Evolutionary conservation across 2,113 vertebrate species (phyloP).

Genomic region (Lampris incognitus): DNA sequence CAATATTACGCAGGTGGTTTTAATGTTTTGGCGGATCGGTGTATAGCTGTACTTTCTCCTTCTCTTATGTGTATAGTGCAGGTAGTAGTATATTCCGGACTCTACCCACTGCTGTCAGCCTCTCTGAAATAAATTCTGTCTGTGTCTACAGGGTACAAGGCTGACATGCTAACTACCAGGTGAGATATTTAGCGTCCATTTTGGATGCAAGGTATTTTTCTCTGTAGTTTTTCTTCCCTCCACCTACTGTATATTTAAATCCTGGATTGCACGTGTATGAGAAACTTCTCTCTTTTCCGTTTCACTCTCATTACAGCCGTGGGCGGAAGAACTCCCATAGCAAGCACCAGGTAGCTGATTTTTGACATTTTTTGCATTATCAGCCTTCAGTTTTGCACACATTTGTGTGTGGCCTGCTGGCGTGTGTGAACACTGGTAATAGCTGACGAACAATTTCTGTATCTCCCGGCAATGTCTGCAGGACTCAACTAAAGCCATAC

Average conservation of each 20-base stretch:
- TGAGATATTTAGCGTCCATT: slow-evolving; percentile 12
- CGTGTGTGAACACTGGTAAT: neutral
- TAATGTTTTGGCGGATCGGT: too few relatives aligned
- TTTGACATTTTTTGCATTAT: slow-evolving; percentile 41
- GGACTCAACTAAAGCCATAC: slow-evolving; percentile 97
- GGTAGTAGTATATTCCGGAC: neutral
- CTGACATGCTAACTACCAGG: slow-evolving; percentile 79
- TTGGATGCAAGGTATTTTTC: neutral
- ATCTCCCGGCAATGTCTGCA: slow-evolving; percentile 56
- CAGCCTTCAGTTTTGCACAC: neutral
- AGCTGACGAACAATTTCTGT: slow-evolving; percentile 43
- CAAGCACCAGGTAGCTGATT: slow-evolving; percentile 91
- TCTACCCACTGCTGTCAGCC: neutral
- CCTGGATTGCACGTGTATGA: slow-evolving; percentile 9
- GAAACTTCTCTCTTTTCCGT: slow-evolving; percentile 17
- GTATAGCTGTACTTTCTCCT: too few relatives aligned
- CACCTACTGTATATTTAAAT: neutral
- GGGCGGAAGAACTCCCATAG: slow-evolving; percentile 98
- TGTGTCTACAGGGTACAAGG: slow-evolving; percentile 68
- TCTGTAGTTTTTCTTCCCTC: slow-evolving; percentile 9
- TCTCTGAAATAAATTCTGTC: neutral
- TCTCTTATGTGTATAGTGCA: neutral
- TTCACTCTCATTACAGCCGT: slow-evolving; percentile 81
- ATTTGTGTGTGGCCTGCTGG: neutral
- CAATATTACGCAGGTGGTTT: too few relatives aligned